Evolutionary conservation across 1,140 invertebrate genomes (phyloP).

Genomic region (Polypedilum pembai): DNA sequence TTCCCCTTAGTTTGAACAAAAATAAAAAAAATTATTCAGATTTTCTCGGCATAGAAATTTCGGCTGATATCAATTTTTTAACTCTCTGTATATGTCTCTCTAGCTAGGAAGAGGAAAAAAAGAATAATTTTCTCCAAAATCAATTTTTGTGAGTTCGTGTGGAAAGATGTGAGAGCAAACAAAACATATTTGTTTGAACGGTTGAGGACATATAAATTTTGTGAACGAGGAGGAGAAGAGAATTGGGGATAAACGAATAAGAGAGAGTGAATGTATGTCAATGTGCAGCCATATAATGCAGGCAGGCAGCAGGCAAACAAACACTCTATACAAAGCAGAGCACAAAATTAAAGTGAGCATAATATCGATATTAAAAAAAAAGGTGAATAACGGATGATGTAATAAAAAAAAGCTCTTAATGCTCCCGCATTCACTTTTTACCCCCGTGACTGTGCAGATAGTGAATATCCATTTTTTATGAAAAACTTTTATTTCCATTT

Average conservation of each 20-base stretch:
- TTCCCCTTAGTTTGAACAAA: too few species aligned
- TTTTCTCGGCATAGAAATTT: too few species aligned
- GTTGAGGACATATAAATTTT: neutral
- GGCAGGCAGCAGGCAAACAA: neutral
- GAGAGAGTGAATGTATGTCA: neutral
- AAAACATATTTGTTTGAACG: slow-evolving; percentile 19
- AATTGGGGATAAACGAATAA: neutral
- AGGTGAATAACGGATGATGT: neutral
- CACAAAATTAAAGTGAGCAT: neutral
- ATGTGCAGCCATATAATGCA: neutral
- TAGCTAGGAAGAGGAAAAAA: too few species aligned
- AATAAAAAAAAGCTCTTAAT: slow-evolving; percentile 4
- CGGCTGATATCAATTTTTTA: too few species aligned
- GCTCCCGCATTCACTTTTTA: neutral
- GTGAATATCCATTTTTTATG: slow-evolving; percentile 13
- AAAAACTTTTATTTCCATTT: neutral
- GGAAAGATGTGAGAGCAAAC: slow-evolving; percentile 23
- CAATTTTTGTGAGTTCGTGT: slow-evolving; percentile 23
- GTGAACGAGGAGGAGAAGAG: neutral
- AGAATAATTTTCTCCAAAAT: neutral
- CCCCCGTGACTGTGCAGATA: neutral
- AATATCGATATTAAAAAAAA: slow-evolving; percentile 20
- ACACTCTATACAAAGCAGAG: neutral
- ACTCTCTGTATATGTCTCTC: too few species aligned
- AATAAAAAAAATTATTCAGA: too few species aligned